Evolutionary conservation across 2,888 invertebrate genomes (phyloP), one percentile per base, ranked within the genome.

Genomic region (Pollenia angustigena): DNA sequence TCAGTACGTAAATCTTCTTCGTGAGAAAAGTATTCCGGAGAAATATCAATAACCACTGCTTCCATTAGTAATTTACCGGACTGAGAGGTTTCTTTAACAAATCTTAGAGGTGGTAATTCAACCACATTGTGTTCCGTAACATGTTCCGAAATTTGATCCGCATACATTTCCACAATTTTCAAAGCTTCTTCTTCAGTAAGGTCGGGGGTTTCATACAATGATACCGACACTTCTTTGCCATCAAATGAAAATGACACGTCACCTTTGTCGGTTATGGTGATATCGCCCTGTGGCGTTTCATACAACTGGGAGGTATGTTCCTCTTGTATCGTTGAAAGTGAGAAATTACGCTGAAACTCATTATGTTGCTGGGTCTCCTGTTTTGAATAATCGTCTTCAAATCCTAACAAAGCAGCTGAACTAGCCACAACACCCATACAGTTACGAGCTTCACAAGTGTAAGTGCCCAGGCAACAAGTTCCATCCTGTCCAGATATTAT

Each of bases 101-200:
- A 98, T 87, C 98, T 94, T 90, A 98, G 93, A 3, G 98, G 97
- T 40, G 98, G 98, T 18, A 98, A 93, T 92, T 98, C 98, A 1
- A 97, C 96, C 3, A 97, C 95, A 91, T 97, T 97, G 89, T 97
- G 97, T 92, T 97, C 97, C 91, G 95, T 94, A 72, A 98, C 96
- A 91, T 98, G 97, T 93, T 98, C 98, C 0, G 98, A 98, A 81
- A 98, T 94, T 93, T 98, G 97, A 92, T 98, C 97, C 0, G 98
- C 98, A 91, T 98, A 98, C 97, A 98, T 98, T 94, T 98, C 98
- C 0, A 98, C 96, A 90, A 98, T 97, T 94, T 98, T 97, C 48
- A 97, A 94, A 0, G 98, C 98, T 94, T 98, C 98, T 92, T 98
- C 97, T 93, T 98, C 97, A 0, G 98, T 98, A 71, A 98, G 94